Base-by-base conservation (phyloP, 2,113 vertebrate species). In the Eudyptes chrysolophus region DNA sequence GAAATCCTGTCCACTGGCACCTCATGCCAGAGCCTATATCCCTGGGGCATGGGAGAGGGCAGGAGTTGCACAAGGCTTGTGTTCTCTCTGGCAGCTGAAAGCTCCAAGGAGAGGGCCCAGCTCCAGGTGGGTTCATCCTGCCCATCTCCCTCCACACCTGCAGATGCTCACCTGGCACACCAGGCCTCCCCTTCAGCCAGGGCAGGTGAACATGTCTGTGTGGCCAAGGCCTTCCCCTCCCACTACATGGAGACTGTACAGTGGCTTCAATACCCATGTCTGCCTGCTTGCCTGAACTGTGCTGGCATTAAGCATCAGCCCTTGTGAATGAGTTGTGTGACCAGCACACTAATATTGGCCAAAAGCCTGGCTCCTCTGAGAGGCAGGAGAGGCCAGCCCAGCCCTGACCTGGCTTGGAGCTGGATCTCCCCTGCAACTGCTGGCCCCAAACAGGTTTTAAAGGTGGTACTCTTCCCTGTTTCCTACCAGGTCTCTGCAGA, bases 71-170 rank as follows among this genome's bases (percentile, higher is more conserved):
- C 71, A 70, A 89, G 54, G 32, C 6, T 34, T 51, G 20, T 38
- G 44, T 64, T 86, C 54, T 74, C n/a, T 62, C 54, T 88, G 64
- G 80, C 68, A 96, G 83, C 71, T 94, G 85, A 76, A 87, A 83
- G 83, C 79, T 75, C 54, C 2, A 7, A 42, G 90, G 48, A 69
- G 30, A 69, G 29, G 46, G n/a, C 80, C 22, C n/a, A 40, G 83
- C 25, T 84, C 76, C 83, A 83, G 58, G 36, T 85, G 57, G 24
- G 12, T 75, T 87, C 30, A 30, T 75, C n/a, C 32, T 58, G 21
- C 52, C 60, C 26, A 52, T 76, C 75, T 84, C 36, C 38, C 34
- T 92, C 44, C 58, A 27, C 3, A 16, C 11, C 29, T 75, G 44
- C 61, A 95, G 62, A 16, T 51, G 19, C 27, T 92, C 36, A 49